phyloP scores from a whole-genome alignment of 2,888 invertebrate species.

The Drosophila testacea region DNA sequence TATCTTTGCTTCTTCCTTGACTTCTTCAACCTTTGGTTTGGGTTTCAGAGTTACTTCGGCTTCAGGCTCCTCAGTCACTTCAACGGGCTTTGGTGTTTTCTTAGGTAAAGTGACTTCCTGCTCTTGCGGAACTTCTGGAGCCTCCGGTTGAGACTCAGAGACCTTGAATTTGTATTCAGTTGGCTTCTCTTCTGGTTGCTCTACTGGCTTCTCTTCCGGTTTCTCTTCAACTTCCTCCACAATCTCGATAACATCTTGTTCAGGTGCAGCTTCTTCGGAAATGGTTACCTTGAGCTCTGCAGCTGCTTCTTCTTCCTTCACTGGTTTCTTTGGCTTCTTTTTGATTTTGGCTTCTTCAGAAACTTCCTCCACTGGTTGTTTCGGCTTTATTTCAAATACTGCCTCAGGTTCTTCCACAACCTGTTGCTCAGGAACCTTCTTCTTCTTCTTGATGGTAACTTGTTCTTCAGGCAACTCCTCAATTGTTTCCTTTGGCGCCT shows the following conservation, averaged over 20 bases:
- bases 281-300: slow-evolving; percentile 80
- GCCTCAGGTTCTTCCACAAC: slow-evolving; percentile 81
- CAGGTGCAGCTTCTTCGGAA: slow-evolving; percentile 73
- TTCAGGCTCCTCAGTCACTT: slow-evolving; percentile 72
- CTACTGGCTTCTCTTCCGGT: slow-evolving; percentile 53
- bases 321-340: slow-evolving; percentile 76
- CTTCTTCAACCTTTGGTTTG: slow-evolving; percentile 67
- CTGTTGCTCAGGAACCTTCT: slow-evolving; percentile 55
- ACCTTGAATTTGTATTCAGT: slow-evolving; percentile 62
- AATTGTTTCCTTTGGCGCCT: slow-evolving; percentile 39
- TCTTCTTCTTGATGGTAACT: slow-evolving; percentile 57
- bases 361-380: slow-evolving; percentile 75
- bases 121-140: slow-evolving; percentile 75
- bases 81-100: slow-evolving; percentile 60
- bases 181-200: slow-evolving; percentile 50
- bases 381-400: slow-evolving; percentile 72
- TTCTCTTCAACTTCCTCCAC: slow-evolving; percentile 74
- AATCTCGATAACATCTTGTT: slow-evolving; percentile 69
- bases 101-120: slow-evolving; percentile 68
- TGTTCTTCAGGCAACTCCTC: slow-evolving; percentile 58
- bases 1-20: slow-evolving; percentile 72
- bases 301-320: slow-evolving; percentile 70
- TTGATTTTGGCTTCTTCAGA: slow-evolving; percentile 77
- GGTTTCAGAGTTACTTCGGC: slow-evolving; percentile 74
- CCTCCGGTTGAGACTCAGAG: slow-evolving; percentile 71